Evolutionary conservation across 2,888 invertebrate species (phyloP), one percentile per base, ranked within the genome.

Genomic region (Lepidocyrtinus sp.): DNA sequence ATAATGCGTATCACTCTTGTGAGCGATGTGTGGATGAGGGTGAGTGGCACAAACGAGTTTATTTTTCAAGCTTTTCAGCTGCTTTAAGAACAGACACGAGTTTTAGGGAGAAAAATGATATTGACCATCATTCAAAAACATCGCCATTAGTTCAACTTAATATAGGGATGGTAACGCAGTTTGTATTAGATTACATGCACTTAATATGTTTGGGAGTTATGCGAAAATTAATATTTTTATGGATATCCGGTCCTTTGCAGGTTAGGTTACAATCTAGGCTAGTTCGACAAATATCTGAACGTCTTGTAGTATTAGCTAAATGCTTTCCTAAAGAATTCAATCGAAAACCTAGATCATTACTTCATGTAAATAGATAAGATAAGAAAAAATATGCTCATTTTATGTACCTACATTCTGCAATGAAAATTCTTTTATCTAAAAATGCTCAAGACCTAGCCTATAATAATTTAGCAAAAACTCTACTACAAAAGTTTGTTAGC

Each of bases 321-420:
- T 12, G n/a, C 9, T 24, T 22, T 69, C 73, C 79, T 1, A n/a
- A 1, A 25, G 85, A 87, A 63, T 87, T 87, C 79, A 67, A 62
- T 1, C 69, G 87, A 61, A 87, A 85, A 75, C 85, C 84, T 2
- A 67, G 87, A 26, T 21, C 82, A 7, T 36, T 87, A 0, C 67
- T 22, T 67, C 83, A 87, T 36, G 21, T 86, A 1, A 82, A 85
- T 0, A 61, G 84, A 12, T 87, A 82, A 2, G 61, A 67, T 9
- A 19, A 25, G 1, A 15, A 24, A 1, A 27, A 61, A 46, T 76
- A 21, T 25, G 17, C 5, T 5, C 70, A 70, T 70, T 76, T 76
- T 50, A 21, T 76, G 26, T n/a, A 17, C 1, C 17, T 76, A 22
- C 61, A 59, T 50, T 25, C n/a, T 15, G 69, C 70, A 2, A 64